Evolutionary conservation across 2,113 vertebrate genomes (phyloP).

Genomic region (Mus musculus): DNA sequence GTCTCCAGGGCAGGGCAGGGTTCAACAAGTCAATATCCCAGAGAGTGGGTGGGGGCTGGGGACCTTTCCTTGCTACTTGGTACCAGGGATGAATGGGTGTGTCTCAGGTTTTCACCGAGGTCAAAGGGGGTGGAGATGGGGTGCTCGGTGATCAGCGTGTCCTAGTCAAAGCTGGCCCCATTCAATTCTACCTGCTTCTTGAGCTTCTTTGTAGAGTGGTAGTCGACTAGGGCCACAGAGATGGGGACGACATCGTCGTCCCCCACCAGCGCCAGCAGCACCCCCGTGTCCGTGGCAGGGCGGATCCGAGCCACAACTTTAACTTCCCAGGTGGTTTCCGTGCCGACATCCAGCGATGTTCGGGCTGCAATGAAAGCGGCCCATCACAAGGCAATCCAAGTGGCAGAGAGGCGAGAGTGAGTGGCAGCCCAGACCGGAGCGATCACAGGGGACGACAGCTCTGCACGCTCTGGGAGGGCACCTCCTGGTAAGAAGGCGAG

Average conservation of each 20-base stretch:
- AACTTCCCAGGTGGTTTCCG: slow-evolving; percentile 88
- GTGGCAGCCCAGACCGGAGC: too few relatives aligned
- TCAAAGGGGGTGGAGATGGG: not conserved
- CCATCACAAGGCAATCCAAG: not conserved
- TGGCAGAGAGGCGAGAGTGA: not conserved
- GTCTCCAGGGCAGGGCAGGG: too few relatives aligned
- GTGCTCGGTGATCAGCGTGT: not conserved
- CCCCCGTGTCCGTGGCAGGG: slow-evolving; percentile 92
- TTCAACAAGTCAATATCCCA: too few relatives aligned
- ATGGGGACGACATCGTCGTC: slow-evolving; percentile 89
- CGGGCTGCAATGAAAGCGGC: slow-evolving; percentile 76
- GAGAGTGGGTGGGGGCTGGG: not conserved
- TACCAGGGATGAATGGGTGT: too few relatives aligned
- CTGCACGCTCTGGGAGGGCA: not conserved
- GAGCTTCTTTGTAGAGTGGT: slow-evolving; percentile 91
- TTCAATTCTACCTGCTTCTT: slow-evolving; percentile 89
- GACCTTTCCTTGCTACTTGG: not conserved
- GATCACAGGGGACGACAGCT: not conserved
- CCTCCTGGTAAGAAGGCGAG: not conserved
- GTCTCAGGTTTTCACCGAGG: not conserved
- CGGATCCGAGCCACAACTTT: slow-evolving; percentile 89
- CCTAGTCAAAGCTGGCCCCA: not conserved
- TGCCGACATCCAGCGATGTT: slow-evolving; percentile 63
- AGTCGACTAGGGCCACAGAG: slow-evolving; percentile 93
- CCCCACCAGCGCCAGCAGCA: slow-evolving; percentile 93